Evolutionary conservation across 2,113 vertebrate species (phyloP).

Genomic region (Myodes glareolus): DNA sequence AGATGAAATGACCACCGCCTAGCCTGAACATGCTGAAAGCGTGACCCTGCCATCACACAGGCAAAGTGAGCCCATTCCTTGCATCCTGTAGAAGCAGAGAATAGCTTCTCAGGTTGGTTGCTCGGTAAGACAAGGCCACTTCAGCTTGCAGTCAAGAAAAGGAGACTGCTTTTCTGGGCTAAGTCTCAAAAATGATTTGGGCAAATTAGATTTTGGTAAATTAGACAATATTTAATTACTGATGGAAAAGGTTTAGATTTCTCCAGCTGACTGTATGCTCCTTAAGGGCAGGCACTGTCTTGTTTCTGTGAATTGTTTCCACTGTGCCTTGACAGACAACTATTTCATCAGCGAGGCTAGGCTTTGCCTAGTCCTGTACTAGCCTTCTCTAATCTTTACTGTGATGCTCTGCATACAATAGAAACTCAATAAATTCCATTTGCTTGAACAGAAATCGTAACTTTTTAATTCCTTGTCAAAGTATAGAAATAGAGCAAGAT

Average conservation of each 20-base stretch:
- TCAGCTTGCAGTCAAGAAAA: background rate
- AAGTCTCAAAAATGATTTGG: background rate
- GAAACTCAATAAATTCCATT: conserved; percentile 49
- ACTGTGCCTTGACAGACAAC: background rate
- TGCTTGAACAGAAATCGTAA: background rate
- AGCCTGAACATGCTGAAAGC: fast-evolving
- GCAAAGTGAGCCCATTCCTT: background rate
- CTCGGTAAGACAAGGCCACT: background rate
- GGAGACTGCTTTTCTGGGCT: background rate
- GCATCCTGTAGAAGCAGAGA: fast-evolving
- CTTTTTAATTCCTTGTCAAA: conserved; percentile 5
- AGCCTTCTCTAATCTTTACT: background rate
- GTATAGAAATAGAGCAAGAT: background rate
- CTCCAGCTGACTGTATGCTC: background rate
- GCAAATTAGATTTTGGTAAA: background rate
- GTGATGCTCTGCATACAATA: background rate
- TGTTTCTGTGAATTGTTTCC: background rate
- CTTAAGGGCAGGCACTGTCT: background rate
- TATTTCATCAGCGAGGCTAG: background rate
- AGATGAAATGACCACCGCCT: background rate
- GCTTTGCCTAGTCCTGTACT: background rate
- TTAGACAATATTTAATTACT: background rate
- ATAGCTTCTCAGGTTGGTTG: background rate
- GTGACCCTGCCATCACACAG: background rate
- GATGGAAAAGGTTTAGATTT: background rate